Evolutionary conservation across 2,888 invertebrate species (phyloP).

Genomic region (Quadroppia sp.): DNA sequence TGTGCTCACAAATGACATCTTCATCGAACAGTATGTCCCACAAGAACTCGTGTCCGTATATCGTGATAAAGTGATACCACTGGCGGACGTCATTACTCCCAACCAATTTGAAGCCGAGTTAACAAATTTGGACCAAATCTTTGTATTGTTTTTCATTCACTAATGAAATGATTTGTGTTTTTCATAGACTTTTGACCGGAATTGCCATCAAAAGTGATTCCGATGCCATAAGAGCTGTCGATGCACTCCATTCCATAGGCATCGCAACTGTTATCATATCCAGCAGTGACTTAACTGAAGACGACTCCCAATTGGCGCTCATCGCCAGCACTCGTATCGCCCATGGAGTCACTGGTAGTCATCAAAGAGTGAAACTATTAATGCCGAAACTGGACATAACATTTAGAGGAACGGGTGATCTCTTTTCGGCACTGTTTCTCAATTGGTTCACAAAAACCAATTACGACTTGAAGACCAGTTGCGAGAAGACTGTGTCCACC

Average conservation of each 20-base stretch:
- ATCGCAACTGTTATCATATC: constrained; percentile 80
- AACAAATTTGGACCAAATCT: constrained; percentile 51
- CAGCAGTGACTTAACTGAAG: constrained; percentile 69
- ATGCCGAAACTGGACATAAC: constrained; percentile 71
- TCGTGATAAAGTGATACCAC: constrained; percentile 72
- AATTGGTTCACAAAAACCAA: constrained; percentile 70
- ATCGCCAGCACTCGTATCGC: constrained; percentile 57
- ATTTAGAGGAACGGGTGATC: constrained; percentile 91
- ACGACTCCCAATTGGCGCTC: constrained; percentile 60
- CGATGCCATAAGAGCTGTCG: constrained; percentile 70
- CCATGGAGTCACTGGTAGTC: constrained; percentile 52
- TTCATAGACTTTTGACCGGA: constrained; percentile 68
- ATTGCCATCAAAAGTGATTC: constrained; percentile 64
- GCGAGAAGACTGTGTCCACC: constrained; percentile 77
- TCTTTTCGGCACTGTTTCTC: constrained; percentile 84
- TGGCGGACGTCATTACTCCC: constrained; percentile 91
- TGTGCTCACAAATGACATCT: neutral
- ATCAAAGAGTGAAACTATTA: constrained; percentile 56
- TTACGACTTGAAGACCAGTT: constrained; percentile 55
- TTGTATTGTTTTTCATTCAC: neutral
- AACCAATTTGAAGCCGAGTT: constrained; percentile 91
- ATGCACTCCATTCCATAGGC: constrained; percentile 72
- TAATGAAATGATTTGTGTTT: neutral
- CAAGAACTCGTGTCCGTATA: constrained; percentile 81
- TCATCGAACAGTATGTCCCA: constrained; percentile 76